A percentile compares a stretch with the other conserved stretches of the same genome.
Conservation (phyloP, 2,888 invertebrate genomes). For the Drosophila setosimentum region DNA sequence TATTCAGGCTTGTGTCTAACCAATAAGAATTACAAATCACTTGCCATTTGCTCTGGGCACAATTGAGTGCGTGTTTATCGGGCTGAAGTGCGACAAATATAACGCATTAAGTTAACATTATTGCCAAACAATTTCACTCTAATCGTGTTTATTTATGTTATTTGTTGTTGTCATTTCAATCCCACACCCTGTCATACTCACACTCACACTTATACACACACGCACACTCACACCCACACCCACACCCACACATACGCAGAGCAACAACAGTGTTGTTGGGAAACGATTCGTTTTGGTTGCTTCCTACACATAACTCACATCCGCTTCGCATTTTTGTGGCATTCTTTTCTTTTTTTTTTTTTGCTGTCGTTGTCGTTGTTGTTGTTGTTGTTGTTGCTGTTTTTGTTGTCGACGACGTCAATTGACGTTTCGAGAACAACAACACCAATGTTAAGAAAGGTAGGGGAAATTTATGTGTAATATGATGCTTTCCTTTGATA, state of each 20-base stretch:
- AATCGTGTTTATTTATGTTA: slow-evolving; percentile 60
- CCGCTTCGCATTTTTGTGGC: slow-evolving; percentile 63
- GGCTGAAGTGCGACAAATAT: slow-evolving; percentile 48
- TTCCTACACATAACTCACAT: slow-evolving; percentile 69
- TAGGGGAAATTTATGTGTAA: slow-evolving; percentile 49
- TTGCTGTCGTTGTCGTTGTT: not conserved
- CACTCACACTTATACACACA: not conserved
- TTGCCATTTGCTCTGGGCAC: slow-evolving; percentile 38
- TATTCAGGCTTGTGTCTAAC: slow-evolving; percentile 36
- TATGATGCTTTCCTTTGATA: slow-evolving; percentile 37
- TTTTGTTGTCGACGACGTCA: slow-evolving; percentile 27
- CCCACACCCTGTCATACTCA: slow-evolving; percentile 9
- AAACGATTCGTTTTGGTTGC: slow-evolving; percentile 55
- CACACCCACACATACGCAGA: not conserved
- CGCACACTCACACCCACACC: slow-evolving; percentile 6
- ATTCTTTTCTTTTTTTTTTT: slow-evolving; percentile 34
- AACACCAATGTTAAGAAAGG: slow-evolving; percentile 11
- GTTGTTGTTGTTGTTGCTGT: slow-evolving; percentile 1
- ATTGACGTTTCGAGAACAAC: slow-evolving; percentile 37
- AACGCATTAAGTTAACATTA: slow-evolving; percentile 62
- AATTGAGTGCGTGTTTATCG: slow-evolving; percentile 54
- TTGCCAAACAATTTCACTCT: slow-evolving; percentile 69
- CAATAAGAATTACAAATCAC: slow-evolving; percentile 53
- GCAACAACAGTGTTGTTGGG: slow-evolving; percentile 20
- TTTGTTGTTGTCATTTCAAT: slow-evolving; percentile 45